Conservation (phyloP, 2,797 vertebrate genomes). For the Pelobates cultripes region DNA sequence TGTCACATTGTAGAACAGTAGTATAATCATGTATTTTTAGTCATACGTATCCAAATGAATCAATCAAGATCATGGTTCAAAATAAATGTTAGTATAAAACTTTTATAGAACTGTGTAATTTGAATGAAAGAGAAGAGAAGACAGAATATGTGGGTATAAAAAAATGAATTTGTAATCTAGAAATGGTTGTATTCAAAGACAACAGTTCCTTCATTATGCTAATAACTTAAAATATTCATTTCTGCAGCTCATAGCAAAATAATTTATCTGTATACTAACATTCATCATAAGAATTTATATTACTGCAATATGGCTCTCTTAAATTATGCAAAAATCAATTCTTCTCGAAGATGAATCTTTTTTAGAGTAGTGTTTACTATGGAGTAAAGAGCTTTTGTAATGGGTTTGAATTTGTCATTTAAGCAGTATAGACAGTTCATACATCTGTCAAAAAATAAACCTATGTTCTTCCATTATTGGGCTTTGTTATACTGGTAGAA, state of each 20-base stretch:
- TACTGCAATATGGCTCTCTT: not conserved
- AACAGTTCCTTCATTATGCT: not conserved
- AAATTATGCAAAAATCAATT: conserved; percentile 41
- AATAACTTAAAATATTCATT: conserved; percentile 13
- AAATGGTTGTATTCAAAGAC: not conserved
- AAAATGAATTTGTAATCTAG: not conserved
- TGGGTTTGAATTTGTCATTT: conserved; percentile 33
- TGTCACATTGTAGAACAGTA: too few species aligned
- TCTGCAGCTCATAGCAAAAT: not conserved
- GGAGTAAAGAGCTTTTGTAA: conserved; percentile 35
- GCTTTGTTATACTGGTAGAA: conserved; percentile 37
- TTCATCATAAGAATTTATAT: conserved; percentile 22
- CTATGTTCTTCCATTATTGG: conserved; percentile 34
- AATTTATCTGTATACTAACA: conserved; percentile 1
- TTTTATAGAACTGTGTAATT: too few species aligned
- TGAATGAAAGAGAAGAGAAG: too few species aligned
- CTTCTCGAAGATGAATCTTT: conserved; percentile 19
- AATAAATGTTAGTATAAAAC: too few species aligned
- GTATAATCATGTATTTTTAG: too few species aligned
- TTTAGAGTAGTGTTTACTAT: conserved; percentile 11
- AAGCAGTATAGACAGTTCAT: conserved; percentile 31
- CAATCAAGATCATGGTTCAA: too few species aligned
- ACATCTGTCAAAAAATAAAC: conserved; percentile 37
- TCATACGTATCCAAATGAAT: too few species aligned
- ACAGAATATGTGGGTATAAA: not conserved